Evolutionary conservation across 2,888 invertebrate genomes (phyloP), one percentile per base, ranked within the genome.

Genomic region (Cosmia trapezina): DNA sequence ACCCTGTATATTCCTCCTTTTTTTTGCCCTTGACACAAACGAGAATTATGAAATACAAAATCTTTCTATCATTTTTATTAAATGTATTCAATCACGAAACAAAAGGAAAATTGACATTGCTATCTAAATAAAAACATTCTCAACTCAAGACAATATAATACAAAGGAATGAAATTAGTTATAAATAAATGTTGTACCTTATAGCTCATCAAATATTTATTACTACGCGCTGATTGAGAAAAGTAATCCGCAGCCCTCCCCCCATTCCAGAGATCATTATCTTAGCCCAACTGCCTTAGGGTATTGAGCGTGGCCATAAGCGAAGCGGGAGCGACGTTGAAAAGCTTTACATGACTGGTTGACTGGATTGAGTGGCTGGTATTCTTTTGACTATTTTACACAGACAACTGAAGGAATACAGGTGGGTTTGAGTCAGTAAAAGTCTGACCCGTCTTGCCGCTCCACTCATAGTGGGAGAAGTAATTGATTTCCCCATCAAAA

Each of bases 121-220:
- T 12, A 4, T 28, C 8, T 4, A 9, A 54, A 45, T 66, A 4
- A 59, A 59, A 49, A 59, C 63, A 62, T 64, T 64, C 22, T 57
- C 45, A 19, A 60, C n/a, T 59, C 51, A 14, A 61, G 17, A 22
- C 60, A 63, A 76, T 63, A 45, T 57, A 73, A 59, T 53, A 81
- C 60, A 67, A 79, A 73, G 37, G 45, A 71, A 68, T 67, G 65
- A 81, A 85, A 84, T 85, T 81, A 79, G 83, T 81, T 78, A 80
- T 77, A 83, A 78, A 84, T 82, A 73, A 78, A 84, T 72, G 62
- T 76, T 83, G 73, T 86, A 84, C 85, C 83, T 83, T 86, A 88
- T 85, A 85, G 88, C 89, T 90, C 90, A 90, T 90, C 88, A 91
- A 92, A 92, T 90, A 91, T 93, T 93, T 93, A 92, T 91, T 89